These are phyloP conservation scores for Anthonomus grandis DNA, from an alignment of 1,140 invertebrate species.

Conservation along the genomic window DNA sequence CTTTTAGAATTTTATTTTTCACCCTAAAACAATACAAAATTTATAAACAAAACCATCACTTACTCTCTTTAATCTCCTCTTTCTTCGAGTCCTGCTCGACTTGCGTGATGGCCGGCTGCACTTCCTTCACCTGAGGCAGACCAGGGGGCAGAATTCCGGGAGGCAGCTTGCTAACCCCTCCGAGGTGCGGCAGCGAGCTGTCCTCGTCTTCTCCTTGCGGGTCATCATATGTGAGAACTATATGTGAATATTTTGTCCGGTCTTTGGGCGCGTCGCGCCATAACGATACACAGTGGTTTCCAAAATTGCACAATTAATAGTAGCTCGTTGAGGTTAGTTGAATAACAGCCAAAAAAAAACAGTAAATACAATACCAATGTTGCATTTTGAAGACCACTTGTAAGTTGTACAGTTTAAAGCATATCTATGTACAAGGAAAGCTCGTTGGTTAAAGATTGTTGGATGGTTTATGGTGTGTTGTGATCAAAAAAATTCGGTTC, in stretches of 20 bases:
- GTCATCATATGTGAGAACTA: slow-evolving; percentile 99
- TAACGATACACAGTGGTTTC: slow-evolving; percentile 16
- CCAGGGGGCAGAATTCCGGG: slow-evolving; percentile 88
- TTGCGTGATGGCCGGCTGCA: slow-evolving; percentile 82
- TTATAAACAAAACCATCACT: slow-evolving; percentile 18
- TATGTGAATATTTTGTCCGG: slow-evolving; percentile 76
- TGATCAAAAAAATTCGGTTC: too few species aligned
- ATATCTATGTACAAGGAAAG: too few species aligned
- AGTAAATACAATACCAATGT: too few species aligned
- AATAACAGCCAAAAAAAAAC: too few species aligned
- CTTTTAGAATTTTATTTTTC: not conserved
- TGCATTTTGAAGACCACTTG: too few species aligned
- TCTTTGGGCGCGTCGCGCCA: slow-evolving; percentile 38
- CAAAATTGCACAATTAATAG: not conserved
- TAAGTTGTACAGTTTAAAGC: too few species aligned
- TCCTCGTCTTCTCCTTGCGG: slow-evolving; percentile 94
- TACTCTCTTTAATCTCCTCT: slow-evolving; percentile 65
- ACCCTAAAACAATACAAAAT: not conserved
- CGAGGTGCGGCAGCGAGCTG: slow-evolving; percentile 70
- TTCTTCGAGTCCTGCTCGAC: slow-evolving; percentile 72
- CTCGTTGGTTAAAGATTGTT: too few species aligned
- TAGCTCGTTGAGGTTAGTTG: too few species aligned
- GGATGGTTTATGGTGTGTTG: too few species aligned
- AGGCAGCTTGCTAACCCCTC: slow-evolving; percentile 78
- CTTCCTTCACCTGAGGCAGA: slow-evolving; percentile 92